Conservation (phyloP, 1,140 invertebrate genomes). For the Solenopsis fugax region DNA sequence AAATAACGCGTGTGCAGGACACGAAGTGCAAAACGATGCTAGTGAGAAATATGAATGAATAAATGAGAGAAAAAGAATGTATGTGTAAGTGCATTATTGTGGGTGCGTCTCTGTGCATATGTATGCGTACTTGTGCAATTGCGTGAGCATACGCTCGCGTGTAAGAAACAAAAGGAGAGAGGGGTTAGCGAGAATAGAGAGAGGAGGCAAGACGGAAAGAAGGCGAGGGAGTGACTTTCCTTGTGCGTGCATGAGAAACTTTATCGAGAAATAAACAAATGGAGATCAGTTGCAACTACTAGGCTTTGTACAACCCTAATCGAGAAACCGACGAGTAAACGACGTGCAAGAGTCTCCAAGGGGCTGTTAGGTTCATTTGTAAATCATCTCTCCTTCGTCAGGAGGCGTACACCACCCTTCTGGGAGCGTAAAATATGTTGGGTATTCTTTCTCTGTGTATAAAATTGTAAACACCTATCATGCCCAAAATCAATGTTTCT, state of each 20-base stretch:
- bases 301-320: conserved; percentile 67
- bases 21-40: conserved; percentile 60
- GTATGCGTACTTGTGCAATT: conserved; percentile 54
- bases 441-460: conserved; percentile 85
- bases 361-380: conserved; percentile 87
- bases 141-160: conserved; percentile 11
- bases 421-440: conserved; percentile 83
- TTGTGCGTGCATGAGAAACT: conserved; percentile 60
- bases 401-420: conserved; percentile 86
- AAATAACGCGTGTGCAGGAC: conserved; percentile 56
- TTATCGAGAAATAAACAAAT: conserved; percentile 64
- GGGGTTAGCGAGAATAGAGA: conserved; percentile 40
- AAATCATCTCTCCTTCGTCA: conserved; percentile 88
- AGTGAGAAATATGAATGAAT: conserved; percentile 45
- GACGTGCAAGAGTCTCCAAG: conserved; percentile 75
- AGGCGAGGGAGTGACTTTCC: conserved; percentile 40
- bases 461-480: conserved; percentile 86
- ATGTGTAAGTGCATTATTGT: conserved; percentile 18
- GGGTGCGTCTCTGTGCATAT: conserved; percentile 33
- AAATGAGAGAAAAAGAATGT: conserved; percentile 30
- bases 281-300: conserved; percentile 54
- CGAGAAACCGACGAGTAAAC: conserved; percentile 67
- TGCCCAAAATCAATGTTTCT: conserved; percentile 85
- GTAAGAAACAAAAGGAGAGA: conserved; percentile 51
- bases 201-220: conserved; percentile 4